Evolutionary conservation across 2,797 vertebrate genomes (phyloP), one percentile per base, ranked within the genome.

Genomic region (Peromyscus aztecus): DNA sequence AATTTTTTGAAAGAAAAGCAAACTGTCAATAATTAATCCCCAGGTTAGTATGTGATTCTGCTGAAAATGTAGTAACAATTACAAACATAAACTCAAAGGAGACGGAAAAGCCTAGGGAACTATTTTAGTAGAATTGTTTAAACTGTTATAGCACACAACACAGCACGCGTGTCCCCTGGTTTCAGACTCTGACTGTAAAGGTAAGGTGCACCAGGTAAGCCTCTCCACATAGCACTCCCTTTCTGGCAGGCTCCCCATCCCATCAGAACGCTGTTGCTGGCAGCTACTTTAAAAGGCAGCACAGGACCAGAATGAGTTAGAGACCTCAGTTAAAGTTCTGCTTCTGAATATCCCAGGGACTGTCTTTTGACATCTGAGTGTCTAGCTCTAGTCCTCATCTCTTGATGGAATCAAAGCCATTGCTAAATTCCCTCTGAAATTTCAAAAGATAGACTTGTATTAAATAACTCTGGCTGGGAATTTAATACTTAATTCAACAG

Each of bases 91-190:
- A 94, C 89, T 89, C 34, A 95, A 77, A 80, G 84, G 46, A 90
- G 94, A 83, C 46, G 52, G 81, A 76, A 88, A 87, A 96, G 52
- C 4, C 67, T 86, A 16, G 24, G 23, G 81, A 65, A n/a, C 92
- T 97, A 89, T 93, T 91, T 95, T 40, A 90, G 29, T 82, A 57
- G n/a, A 89, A 63, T 55, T 21, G 69, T 94, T 94, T 34, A 93
- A 81, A 88, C 40, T 67, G 1, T 55, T 69, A 4, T 52, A 21
- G 76, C 80, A 57, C 13, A 87, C 71, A 37, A 85, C 67, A 49
- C 61, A 91, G 13, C 40, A 76, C 27, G 40, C 40, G 0, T 88
- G 27, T 43, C 2, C 95, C 65, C 55, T 31, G 89, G 67, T 94
- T 84, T 89, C 4, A 73, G 75, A 19, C 40, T 71, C 19, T 19